A percentile compares a stretch with the other conserved stretches of the same genome.
Evolutionary conservation across 2,888 invertebrate species (phyloP).

Genomic region (Arrhopalites spinosus): DNA sequence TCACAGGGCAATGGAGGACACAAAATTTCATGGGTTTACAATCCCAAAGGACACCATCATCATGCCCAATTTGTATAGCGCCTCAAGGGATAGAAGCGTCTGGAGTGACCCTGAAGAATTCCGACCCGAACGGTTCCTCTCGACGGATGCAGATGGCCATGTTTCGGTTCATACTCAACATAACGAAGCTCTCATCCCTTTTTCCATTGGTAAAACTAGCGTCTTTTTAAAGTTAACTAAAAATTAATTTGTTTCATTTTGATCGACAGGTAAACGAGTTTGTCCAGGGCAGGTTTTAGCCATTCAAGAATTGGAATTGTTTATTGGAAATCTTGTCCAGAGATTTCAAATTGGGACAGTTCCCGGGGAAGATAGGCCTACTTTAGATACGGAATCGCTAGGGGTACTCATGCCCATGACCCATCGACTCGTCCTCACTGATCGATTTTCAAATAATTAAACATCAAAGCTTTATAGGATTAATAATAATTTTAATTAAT

Average conservation of each 20-base stretch:
- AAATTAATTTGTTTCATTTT: too few species aligned
- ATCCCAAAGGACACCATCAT: constrained; percentile 22
- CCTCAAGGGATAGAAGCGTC: not conserved
- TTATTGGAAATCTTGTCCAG: constrained; percentile 13
- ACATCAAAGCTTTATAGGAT: too few species aligned
- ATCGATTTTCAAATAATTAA: too few species aligned
- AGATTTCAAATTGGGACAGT: not conserved
- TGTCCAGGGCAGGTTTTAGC: constrained; percentile 25
- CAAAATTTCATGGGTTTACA: not conserved
- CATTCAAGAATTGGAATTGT: constrained; percentile 2
- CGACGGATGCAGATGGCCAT: constrained; percentile 6
- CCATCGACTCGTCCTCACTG: not conserved
- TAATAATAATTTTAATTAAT: too few species aligned
- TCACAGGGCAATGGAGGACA: constrained; percentile 16
- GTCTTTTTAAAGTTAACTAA: too few species aligned
- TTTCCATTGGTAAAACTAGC: constrained; percentile 8
- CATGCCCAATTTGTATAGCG: constrained; percentile 21
- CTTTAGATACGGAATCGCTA: not conserved
- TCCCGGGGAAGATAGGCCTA: not conserved
- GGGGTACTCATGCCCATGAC: not conserved
- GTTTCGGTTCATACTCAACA: too few species aligned
- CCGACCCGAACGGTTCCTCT: constrained; percentile 22
- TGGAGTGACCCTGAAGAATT: constrained; percentile 26
- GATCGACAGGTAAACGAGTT: constrained; percentile 12
- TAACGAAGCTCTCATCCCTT: constrained; percentile 21